A percentile compares a stretch with the other conserved stretches of the same genome.
Evolutionary conservation across 1,140 invertebrate genomes (phyloP).

Genomic region (Nymphalis io): DNA sequence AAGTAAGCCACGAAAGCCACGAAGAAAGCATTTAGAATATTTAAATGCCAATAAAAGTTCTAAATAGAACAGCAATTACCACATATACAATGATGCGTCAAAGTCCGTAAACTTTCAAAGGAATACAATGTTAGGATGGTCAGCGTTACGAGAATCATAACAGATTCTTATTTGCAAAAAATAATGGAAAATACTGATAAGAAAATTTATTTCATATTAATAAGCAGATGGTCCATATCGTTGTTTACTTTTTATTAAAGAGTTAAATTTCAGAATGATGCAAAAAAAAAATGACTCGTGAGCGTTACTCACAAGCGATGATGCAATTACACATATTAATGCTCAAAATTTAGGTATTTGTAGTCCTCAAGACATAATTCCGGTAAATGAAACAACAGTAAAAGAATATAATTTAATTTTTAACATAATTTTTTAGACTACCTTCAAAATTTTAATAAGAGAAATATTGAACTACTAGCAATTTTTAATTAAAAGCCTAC

Average conservation of each 20-base stretch:
- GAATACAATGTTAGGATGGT: conserved; percentile 44
- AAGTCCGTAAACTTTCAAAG: conserved; percentile 36
- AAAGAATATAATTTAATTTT: not conserved
- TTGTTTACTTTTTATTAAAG: no score
- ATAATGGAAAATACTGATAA: no score
- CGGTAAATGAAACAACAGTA: not conserved
- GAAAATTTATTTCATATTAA: no score
- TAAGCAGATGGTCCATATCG: no score
- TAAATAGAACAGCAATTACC: conserved; percentile 9
- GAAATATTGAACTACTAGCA: not conserved
- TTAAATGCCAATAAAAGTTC: conserved; percentile 6
- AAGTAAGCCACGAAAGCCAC: no score
- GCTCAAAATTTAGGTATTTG: not conserved
- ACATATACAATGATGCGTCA: conserved; percentile 30
- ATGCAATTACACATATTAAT: not conserved
- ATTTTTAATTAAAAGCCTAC: not conserved
- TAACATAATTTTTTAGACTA: not conserved
- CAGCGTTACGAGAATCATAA: conserved; percentile 44
- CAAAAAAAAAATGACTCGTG: not conserved
- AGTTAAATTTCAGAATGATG: not conserved
- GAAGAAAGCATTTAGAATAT: not conserved
- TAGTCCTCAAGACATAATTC: not conserved
- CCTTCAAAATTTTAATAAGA: not conserved
- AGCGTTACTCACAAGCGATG: not conserved
- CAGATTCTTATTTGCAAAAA: no score